Percentiles rank a stretch among this genome's conserved stretches.
Conservation (phyloP, 2,797 vertebrate species). For the Artibeus lituratus region DNA sequence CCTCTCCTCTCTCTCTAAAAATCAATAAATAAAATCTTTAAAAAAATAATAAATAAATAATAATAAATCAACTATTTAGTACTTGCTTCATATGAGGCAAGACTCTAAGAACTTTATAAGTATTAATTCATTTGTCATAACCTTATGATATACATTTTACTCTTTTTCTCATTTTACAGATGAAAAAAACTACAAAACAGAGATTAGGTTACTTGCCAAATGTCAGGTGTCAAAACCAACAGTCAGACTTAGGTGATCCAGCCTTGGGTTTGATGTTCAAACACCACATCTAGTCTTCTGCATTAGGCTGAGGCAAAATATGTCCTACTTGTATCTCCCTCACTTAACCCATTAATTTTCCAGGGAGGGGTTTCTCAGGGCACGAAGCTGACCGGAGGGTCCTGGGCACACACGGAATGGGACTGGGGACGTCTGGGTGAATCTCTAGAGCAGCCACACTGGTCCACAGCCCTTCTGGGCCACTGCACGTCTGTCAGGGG, state of each 20-base stretch:
- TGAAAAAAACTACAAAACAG: neutral
- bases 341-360: neutral
- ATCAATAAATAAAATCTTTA: no score
- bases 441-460: neutral
- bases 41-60: no score
- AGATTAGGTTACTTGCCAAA: neutral
- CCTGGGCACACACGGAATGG: fast-evolving
- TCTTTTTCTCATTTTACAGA: neutral
- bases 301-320: neutral
- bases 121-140: neutral
- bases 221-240: neutral
- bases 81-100: neutral
- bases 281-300: neutral
- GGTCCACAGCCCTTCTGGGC: neutral
- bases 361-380: neutral
- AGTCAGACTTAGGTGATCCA: neutral
- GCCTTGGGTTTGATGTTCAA: neutral
- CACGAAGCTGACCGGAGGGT: neutral
- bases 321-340: neutral
- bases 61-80: neutral
- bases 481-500: neutral
- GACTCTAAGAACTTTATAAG: neutral
- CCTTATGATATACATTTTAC: neutral
- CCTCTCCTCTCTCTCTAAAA: no score
- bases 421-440: neutral